Percentiles rank a stretch among this genome's conserved stretches.
Evolutionary conservation across 2,888 invertebrate species (phyloP).

Genomic region (Eupsilia transversa): DNA sequence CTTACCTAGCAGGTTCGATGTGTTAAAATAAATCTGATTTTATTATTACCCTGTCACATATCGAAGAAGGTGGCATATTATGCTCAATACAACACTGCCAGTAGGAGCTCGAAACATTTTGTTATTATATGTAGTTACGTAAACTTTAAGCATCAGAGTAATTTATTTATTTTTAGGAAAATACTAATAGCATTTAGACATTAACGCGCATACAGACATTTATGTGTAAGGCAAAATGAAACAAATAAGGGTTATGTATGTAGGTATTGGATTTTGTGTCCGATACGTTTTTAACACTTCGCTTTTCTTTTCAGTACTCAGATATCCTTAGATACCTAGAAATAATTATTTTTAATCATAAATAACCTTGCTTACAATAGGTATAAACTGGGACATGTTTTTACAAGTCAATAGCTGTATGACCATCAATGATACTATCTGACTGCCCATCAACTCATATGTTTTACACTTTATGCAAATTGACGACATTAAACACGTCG

Average conservation of each 20-base stretch:
- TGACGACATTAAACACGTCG: conserved; percentile 34
- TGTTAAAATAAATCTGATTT: background rate
- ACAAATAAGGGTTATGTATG: background rate
- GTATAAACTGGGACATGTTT: conserved; percentile 10
- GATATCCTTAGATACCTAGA: background rate
- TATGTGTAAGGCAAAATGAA: conserved; percentile 38
- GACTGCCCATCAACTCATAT: conserved; percentile 14
- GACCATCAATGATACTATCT: conserved; percentile 14
- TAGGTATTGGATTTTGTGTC: conserved; percentile 7
- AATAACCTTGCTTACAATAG: background rate
- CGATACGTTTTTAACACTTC: background rate
- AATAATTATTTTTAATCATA: background rate
- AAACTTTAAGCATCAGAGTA: conserved; percentile 12
- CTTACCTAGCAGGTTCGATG: background rate
- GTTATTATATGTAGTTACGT: conserved; percentile 12
- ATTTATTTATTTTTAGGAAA: conserved; percentile 45
- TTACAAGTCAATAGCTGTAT: conserved; percentile 2
- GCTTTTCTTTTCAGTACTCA: background rate
- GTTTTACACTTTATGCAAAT: conserved; percentile 53
- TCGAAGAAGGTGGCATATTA: background rate
- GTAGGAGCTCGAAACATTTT: conserved; percentile 32
- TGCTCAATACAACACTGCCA: conserved; percentile 40
- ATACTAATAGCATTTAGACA: conserved; percentile 36
- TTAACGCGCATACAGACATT: conserved; percentile 45
- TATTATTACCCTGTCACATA: conserved; percentile 6